These are phyloP conservation scores for Drosophila atripex DNA, from an alignment of 2,888 invertebrate species.

Conservation along the genomic window DNA sequence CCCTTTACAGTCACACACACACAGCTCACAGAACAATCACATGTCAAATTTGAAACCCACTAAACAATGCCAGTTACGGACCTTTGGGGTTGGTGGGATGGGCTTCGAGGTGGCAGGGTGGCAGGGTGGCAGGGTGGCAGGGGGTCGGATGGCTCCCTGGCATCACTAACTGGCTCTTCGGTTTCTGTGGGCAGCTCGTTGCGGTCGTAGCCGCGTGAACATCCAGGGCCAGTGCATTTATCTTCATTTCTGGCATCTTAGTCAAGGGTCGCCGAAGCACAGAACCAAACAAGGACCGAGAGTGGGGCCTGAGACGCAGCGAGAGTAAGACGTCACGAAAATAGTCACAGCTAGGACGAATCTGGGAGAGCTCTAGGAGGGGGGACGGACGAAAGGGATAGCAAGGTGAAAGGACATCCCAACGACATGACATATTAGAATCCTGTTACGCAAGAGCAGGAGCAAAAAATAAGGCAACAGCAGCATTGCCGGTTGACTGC, in stretches of 20 bases:
- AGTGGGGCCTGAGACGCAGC: slow-evolving; percentile 46
- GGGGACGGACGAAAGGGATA: slow-evolving; percentile 5
- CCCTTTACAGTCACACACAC: slow-evolving; percentile 39
- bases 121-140: not conserved
- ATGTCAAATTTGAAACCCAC: slow-evolving; percentile 79
- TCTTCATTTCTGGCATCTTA: slow-evolving; percentile 74
- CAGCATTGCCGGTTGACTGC: slow-evolving; percentile 67
- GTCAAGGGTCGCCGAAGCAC: slow-evolving; percentile 50
- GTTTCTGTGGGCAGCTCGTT: slow-evolving; percentile 67
- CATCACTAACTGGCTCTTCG: slow-evolving; percentile 37
- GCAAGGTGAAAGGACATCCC: slow-evolving; percentile 73
- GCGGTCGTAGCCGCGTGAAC: slow-evolving; percentile 71
- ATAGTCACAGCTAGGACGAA: slow-evolving; percentile 57
- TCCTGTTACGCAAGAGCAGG: slow-evolving; percentile 68
- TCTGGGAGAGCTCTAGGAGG: slow-evolving; percentile 8
- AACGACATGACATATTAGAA: slow-evolving; percentile 77
- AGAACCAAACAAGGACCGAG: slow-evolving; percentile 35
- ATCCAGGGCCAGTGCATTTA: slow-evolving; percentile 74
- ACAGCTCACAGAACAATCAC: slow-evolving; percentile 75
- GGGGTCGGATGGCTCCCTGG: not conserved
- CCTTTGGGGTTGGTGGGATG: slow-evolving; percentile 34
- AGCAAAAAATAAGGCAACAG: slow-evolving; percentile 25
- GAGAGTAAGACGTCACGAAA: slow-evolving; percentile 64
- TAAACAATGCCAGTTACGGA: slow-evolving; percentile 50
- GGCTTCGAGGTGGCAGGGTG: not conserved